Percentiles rank a stretch among this genome's conserved stretches.
These are phyloP conservation scores for Protosalanx chinensis DNA, from an alignment of 2,797 vertebrate species.

Conservation along the genomic window DNA sequence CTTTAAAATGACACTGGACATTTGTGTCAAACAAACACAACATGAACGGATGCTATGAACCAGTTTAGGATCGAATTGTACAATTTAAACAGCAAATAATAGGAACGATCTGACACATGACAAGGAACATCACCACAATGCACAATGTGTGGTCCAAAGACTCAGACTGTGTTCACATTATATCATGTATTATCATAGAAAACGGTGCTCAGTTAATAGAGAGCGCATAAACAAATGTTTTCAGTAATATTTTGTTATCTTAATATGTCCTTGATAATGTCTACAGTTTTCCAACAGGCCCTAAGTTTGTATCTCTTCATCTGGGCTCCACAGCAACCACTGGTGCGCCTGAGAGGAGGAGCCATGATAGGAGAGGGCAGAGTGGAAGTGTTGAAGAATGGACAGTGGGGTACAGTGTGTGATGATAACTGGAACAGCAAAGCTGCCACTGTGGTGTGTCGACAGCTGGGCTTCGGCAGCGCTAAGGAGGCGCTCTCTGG, in stretches of 20 bases:
- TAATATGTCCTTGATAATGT: no score
- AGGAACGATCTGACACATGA: no score
- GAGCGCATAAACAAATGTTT: background rate
- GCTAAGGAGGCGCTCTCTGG: conserved; percentile 86
- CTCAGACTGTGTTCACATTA: no score
- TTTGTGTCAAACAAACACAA: no score
- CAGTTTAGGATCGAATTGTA: no score
- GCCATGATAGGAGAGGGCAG: conserved; percentile 88
- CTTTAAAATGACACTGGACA: no score
- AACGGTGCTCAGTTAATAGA: background rate
- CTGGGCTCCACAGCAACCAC: conserved; percentile 76
- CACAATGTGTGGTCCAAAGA: no score
- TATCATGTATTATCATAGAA: background rate
- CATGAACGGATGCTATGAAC: no score
- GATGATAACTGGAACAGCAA: conserved; percentile 88
- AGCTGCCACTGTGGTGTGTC: conserved; percentile 89
- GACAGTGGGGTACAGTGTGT: conserved; percentile 91
- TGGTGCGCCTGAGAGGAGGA: conserved; percentile 89
- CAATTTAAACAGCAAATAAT: no score
- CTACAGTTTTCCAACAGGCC: background rate
- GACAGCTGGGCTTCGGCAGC: conserved; percentile 91
- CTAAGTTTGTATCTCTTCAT: background rate
- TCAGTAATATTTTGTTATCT: no score
- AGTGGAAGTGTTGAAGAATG: conserved; percentile 91
- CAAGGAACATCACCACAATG: no score